Conservation (phyloP, 2,113 vertebrate species). For the Macaca fascicularis region T2T-MFA8v1.1 NC_088379.1:91323501-91324000, state of each 20-base stretch:
- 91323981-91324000: background rate
- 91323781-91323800: background rate
- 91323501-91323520: background rate
- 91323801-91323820: background rate
- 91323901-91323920: background rate
- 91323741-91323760: background rate
- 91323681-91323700: background rate
- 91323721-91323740: background rate
- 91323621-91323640: background rate
- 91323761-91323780: background rate
- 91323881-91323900: background rate
- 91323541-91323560: background rate
- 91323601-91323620: background rate
- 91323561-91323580: background rate
- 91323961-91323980: background rate
- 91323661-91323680: background rate
- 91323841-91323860: background rate
- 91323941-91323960: background rate
- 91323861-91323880: background rate
- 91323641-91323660: background rate
- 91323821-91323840: background rate
- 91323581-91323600: background rate
- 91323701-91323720: slow-evolving; percentile 19
- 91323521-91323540: background rate
- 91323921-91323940: background rate